These are phyloP conservation scores for Brachionus asplanchnoidis DNA, from an alignment of 1,140 invertebrate genomes.

Conservation along the genomic window DNA sequence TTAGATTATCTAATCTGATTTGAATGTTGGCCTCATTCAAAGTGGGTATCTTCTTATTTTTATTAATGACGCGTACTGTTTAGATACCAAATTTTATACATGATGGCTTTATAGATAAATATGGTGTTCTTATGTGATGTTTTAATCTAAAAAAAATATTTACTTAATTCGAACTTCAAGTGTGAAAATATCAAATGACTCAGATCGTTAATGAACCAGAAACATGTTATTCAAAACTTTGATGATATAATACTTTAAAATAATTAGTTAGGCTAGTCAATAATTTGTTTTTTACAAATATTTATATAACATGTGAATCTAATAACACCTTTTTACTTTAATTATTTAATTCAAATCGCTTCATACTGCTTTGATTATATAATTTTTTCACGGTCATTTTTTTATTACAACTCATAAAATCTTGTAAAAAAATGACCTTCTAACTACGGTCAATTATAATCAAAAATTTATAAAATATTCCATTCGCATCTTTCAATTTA, in stretches of 20 bases:
- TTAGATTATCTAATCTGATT: background rate
- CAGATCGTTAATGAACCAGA: background rate
- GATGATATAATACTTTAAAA: background rate
- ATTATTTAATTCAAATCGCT: background rate
- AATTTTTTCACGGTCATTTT: background rate
- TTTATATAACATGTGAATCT: background rate
- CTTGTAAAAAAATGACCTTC: too few species aligned
- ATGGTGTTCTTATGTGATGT: background rate
- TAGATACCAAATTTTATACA: background rate
- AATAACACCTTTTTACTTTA: background rate
- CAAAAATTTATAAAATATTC: too few species aligned
- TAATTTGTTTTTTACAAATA: background rate
- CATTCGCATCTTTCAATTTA: too few species aligned
- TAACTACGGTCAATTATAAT: too few species aligned
- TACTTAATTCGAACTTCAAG: background rate
- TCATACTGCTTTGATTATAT: background rate
- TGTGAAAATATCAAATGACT: background rate
- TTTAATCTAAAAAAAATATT: background rate
- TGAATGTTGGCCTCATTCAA: background rate
- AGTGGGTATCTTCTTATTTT: background rate
- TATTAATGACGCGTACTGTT: background rate
- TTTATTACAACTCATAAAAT: background rate
- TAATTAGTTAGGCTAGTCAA: background rate
- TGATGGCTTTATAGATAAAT: background rate
- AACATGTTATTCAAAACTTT: background rate